Evolutionary conservation across 2,113 vertebrate genomes (phyloP), one percentile per base, ranked within the genome.

Genomic region (Cavia porcellus): DNA sequence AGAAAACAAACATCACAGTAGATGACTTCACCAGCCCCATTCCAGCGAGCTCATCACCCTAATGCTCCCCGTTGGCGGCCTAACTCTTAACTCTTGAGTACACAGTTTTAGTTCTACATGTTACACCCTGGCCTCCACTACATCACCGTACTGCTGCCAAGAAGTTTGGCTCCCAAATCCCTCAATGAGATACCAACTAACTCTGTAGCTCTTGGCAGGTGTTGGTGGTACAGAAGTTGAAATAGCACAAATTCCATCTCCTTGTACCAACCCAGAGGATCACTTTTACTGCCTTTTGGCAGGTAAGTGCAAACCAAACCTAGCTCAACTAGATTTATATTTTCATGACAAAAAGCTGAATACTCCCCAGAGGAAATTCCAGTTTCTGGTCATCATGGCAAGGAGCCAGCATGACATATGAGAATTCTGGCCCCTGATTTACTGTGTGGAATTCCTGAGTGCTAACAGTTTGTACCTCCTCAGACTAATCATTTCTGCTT

Each of bases 361-460:
- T n/a, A 77, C 7, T 90, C 57, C 19, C 57, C 61, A 22, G 52
- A 68, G 59, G 66, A 86, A 96, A 89, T 89, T 91, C 57, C 7
- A 82, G 84, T 81, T 75, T 80, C 83, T 89, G 28, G 32, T 92
- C 62, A 86, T 45, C 55, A 95, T 25, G 62, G 64, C 62, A 47
- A 95, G 61, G 81, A 86, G 55, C 86, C 17, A 79, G 47, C 30
- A 95, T 50, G 66, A 86, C 28, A 81, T 95, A 7, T 66, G 79
- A 91, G 90, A 80, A 90, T 45, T 5, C 28, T 80, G 47, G 61
- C 3, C 7, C 38, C 32, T 77, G 45, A 83, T 45, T 88, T 59
- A 88, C 28, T 66, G 83, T 74, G 96, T 83, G 80, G 35, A 95
- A 90, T 86, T 90, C 66, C 52, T 95, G 66, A 94, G 3, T 66